Evolutionary conservation across 1,140 invertebrate species (phyloP).

Genomic region (Nasonia vitripennis): DNA sequence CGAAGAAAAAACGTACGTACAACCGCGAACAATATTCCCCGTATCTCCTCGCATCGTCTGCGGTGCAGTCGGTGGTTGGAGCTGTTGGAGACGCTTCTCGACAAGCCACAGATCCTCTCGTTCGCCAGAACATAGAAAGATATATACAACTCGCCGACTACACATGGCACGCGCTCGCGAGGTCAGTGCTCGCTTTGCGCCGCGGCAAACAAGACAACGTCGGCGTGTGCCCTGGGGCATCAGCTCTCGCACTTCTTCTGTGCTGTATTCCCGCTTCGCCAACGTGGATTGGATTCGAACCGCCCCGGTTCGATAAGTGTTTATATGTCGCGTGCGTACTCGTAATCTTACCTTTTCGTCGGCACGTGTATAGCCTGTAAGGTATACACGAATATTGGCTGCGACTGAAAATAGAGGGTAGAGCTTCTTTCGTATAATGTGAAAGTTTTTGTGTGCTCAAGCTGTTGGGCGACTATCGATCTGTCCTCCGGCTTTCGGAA

Average conservation of each 20-base stretch:
- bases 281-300: background rate
- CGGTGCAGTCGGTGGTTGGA: background rate
- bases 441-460: background rate
- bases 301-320: background rate
- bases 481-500: background rate
- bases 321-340: background rate
- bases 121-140: background rate
- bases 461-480: background rate
- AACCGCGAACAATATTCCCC: background rate
- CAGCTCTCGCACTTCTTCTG: background rate
- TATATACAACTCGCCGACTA: background rate
- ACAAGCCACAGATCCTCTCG: background rate
- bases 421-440: background rate
- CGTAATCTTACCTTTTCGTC: background rate
- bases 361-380: background rate
- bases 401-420: too few species aligned
- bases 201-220: background rate
- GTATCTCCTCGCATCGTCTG: background rate
- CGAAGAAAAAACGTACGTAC: background rate
- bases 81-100: background rate
- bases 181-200: slow-evolving; percentile 27
- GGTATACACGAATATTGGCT: too few species aligned
- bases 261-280: background rate
- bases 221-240: background rate
- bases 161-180: slow-evolving; percentile 6